Evolutionary conservation across 2,888 invertebrate species (phyloP), one percentile per base, ranked within the genome.

Genomic region (Adelphocoris suturalis): DNA sequence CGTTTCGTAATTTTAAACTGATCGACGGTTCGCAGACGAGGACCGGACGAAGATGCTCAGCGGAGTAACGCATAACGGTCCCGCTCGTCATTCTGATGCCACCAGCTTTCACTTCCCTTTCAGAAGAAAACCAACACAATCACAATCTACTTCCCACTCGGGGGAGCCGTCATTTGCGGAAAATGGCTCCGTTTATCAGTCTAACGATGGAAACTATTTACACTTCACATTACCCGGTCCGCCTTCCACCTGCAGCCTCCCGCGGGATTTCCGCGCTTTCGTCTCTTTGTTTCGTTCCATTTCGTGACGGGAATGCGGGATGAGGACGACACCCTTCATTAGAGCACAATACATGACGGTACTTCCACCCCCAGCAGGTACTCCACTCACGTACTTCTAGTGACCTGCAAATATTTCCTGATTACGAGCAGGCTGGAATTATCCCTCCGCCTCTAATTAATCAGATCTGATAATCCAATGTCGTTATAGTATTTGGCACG

Each of bases 21-120:
- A 19, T 68, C 23, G 68, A 9, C 23, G 23, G 68, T 23, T 68
- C 23, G 68, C 68, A 68, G 68, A 68, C 68, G 68, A 52, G 52
- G 61, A 68, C 68, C 68, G 68, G 23, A 23, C 68, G 68, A 68
- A 68, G 68, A 68, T 68, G 68, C 68, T 68, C 68, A 37, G 23
- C 68, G 23, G 23, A 23, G 68, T 68, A 68, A 68, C 68, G 19
- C 52, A 13, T 52, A 52, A 52, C 52, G 61, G 68, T 68, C 27
- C 68, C 23, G 9, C n/a, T 19, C 68, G 23, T 23, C 23, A 23
- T 23, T 68, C 13, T 23, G 68, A 68, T 68, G 68, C 68, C 68
- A 68, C 68, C 68, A 68, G 68, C 68, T 68, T 68, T 68, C 68
- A 68, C 68, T 68, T 68, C 68, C 68, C 68, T 68, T 68, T 68